Conservation (phyloP, 2,113 vertebrate genomes). For the Cyprinodon variegatus region DNA sequence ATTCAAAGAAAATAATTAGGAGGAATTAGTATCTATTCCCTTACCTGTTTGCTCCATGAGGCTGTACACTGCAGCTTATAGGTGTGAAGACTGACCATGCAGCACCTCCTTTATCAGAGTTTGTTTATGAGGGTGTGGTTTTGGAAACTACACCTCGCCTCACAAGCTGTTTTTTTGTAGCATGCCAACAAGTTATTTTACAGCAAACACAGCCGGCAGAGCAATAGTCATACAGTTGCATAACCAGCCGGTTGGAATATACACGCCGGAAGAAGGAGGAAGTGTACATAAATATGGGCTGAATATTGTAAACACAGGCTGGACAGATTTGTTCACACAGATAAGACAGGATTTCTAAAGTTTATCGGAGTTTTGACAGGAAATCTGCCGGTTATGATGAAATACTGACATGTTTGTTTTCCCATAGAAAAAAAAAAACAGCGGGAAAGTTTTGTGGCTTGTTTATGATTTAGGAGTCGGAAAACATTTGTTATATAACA, state of each 20-base stretch:
- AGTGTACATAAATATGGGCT: not conserved
- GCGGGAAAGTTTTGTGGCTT: too few species aligned
- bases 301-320: not conserved
- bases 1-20: not conserved
- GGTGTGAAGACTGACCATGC: not conserved
- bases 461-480: not conserved
- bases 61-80: not conserved
- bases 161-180: slow-evolving; percentile 23
- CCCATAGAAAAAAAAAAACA: not conserved
- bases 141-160: slow-evolving; percentile 52
- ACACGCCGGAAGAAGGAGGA: slow-evolving; percentile 41
- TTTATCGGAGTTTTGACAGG: not conserved
- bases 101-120: slow-evolving; percentile 18
- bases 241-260: slow-evolving; percentile 41
- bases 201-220: not conserved
- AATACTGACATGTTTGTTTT: not conserved
- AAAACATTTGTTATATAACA: not conserved
- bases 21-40: not conserved
- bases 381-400: not conserved
- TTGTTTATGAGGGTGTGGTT: slow-evolving; percentile 49
- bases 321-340: slow-evolving; percentile 1
- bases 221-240: slow-evolving; percentile 15
- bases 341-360: not conserved
- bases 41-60: slow-evolving; percentile 53
- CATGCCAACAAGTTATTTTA: slow-evolving; percentile 3